Percentiles rank a stretch among this genome's conserved stretches.
phyloP scores from a whole-genome alignment of 2,888 invertebrate genomes.

The Polylopha cassiicola region DNA sequence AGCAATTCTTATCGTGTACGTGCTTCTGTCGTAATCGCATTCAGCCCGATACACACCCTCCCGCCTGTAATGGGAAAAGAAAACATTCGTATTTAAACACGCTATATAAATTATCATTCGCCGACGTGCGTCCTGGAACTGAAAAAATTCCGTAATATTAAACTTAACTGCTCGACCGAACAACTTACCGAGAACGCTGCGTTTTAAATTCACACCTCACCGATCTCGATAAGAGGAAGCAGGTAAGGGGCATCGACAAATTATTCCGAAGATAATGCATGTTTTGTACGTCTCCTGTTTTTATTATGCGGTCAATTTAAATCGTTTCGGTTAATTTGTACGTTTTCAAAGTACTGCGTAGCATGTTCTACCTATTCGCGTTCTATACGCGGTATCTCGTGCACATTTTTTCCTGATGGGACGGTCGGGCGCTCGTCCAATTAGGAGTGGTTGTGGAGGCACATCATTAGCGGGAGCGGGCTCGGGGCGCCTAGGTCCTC shows the following conservation, averaged over 20 bases:
- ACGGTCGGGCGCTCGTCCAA: slow-evolving; percentile 60
- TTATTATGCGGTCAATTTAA: slow-evolving; percentile 40
- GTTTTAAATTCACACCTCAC: slow-evolving; percentile 56
- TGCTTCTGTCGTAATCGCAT: slow-evolving; percentile 63
- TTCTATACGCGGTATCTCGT: slow-evolving; percentile 43
- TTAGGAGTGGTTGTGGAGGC: slow-evolving; percentile 66
- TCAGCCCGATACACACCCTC: slow-evolving; percentile 37
- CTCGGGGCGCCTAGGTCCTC: slow-evolving; percentile 39
- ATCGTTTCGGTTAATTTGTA: slow-evolving; percentile 45
- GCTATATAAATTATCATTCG: slow-evolving; percentile 10
- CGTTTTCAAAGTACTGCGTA: slow-evolving; percentile 40
- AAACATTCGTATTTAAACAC: slow-evolving; percentile 27
- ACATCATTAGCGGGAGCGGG: slow-evolving; percentile 65
- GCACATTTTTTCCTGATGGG: slow-evolving; percentile 60
- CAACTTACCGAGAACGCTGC: slow-evolving; percentile 43
- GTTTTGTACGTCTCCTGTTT: slow-evolving; percentile 36
- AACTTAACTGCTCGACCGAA: slow-evolving; percentile 32
- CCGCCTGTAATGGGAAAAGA: slow-evolving; percentile 38
- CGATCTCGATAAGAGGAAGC: slow-evolving; percentile 54
- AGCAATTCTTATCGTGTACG: slow-evolving; percentile 66
- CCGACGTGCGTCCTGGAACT: slow-evolving; percentile 23
- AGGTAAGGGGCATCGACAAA: slow-evolving; percentile 45
- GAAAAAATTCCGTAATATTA: slow-evolving; percentile 32
- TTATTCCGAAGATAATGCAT: slow-evolving; percentile 46
- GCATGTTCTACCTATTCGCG: slow-evolving; percentile 30